A percentile compares a stretch with the other conserved stretches of the same genome.
phyloP scores from a whole-genome alignment of 2,797 vertebrate species.

The Furcifer pardalis region DNA sequence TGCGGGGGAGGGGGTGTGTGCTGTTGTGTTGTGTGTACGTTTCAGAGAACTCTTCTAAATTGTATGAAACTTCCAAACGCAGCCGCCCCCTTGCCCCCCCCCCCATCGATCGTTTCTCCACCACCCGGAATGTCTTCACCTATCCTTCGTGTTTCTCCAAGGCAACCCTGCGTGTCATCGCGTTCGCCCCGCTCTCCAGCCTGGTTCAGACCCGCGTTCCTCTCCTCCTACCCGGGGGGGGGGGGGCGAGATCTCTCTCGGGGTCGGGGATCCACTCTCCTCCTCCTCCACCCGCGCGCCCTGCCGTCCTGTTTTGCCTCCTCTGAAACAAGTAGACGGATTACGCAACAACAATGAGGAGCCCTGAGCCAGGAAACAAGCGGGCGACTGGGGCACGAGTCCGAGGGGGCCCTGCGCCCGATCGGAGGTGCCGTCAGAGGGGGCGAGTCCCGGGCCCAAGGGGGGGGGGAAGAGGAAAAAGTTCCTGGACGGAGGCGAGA shows the following conservation, averaged over 20 bases:
- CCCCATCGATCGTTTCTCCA: background rate
- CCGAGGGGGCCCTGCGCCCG: conserved; percentile 44
- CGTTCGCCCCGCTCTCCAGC: background rate
- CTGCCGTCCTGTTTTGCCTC: conserved; percentile 8
- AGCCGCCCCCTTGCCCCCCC: conserved; percentile 35
- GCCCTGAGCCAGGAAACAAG: conserved; percentile 29
- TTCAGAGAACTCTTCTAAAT: conserved; percentile 39
- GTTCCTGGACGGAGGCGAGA: conserved; percentile 35
- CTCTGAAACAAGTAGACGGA: conserved; percentile 44
- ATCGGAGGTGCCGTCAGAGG: conserved; percentile 50
- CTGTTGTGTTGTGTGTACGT: background rate
- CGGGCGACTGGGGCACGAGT: background rate
- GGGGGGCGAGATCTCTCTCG: background rate
- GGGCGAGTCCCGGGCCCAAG: conserved; percentile 53
- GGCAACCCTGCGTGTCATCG: background rate
- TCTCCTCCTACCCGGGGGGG: background rate
- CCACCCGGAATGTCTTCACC: background rate
- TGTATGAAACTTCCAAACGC: conserved; percentile 25
- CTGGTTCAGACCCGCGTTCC: background rate
- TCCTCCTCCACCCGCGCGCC: conserved; percentile 5
- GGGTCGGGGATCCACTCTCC: conserved; percentile 18
- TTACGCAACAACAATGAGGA: conserved; percentile 64
- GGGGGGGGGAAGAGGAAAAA: conserved; percentile 53
- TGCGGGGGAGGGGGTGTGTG: conserved; percentile 30
- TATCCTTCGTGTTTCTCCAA: no score